Percentiles rank a stretch among this genome's conserved stretches.
Evolutionary conservation across 2,797 vertebrate species (phyloP).

Genomic region (Octomys mimax): DNA sequence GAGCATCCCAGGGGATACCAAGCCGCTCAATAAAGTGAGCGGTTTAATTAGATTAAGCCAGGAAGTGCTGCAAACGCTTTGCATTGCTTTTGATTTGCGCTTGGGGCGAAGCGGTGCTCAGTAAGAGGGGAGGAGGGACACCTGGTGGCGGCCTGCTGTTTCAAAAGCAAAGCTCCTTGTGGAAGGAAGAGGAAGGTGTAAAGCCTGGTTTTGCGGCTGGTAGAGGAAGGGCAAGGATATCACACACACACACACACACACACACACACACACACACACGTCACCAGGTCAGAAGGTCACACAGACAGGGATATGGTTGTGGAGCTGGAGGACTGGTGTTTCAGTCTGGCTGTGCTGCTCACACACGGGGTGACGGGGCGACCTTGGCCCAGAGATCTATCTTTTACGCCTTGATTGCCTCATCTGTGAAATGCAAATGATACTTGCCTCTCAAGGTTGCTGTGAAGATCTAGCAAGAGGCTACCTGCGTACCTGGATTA

Average conservation of each 20-base stretch:
- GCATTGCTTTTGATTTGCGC: background rate
- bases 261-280: background rate
- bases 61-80: background rate
- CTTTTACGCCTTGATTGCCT: background rate
- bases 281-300: background rate
- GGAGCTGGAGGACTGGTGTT: background rate
- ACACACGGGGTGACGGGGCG: too few species aligned
- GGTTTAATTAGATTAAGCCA: background rate
- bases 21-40: background rate
- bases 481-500: background rate
- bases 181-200: background rate
- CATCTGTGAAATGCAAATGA: background rate
- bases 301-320: background rate
- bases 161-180: background rate
- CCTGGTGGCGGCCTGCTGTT: constrained; percentile 65
- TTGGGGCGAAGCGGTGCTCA: background rate
- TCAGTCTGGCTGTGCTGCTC: background rate
- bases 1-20: background rate
- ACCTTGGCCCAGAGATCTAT: background rate
- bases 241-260: too few species aligned
- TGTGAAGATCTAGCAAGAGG: background rate
- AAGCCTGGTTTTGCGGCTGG: background rate
- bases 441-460: background rate
- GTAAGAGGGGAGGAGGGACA: constrained; percentile 65
- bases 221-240: too few species aligned